Conservation (phyloP, 2,113 vertebrate genomes). For the Herpetotheres cachinnans region DNA sequence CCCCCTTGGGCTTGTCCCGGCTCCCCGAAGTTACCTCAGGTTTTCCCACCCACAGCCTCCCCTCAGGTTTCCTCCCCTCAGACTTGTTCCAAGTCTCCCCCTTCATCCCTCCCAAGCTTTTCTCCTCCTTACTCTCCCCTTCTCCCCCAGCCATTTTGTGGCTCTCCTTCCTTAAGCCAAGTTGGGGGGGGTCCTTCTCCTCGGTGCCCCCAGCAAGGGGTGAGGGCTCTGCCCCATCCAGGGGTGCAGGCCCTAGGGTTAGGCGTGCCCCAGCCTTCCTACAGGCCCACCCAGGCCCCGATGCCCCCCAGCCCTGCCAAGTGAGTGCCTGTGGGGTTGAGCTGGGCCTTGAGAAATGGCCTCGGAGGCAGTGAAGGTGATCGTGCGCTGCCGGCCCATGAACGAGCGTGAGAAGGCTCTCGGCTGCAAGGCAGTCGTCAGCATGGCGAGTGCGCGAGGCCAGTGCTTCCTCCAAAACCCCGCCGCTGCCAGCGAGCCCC, state of each 20-base stretch:
- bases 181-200: neutral
- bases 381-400: slow-evolving; percentile 83
- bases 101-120: neutral
- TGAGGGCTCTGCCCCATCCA: rapidly evolving
- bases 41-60: neutral
- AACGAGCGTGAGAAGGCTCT: slow-evolving; percentile 78
- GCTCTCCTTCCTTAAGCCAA: neutral
- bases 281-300: neutral
- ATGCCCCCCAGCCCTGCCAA: rapidly evolving
- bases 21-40: neutral
- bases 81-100: neutral
- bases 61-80: no score
- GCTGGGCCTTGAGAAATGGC: slow-evolving; percentile 59
- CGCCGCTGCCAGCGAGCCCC: slow-evolving; percentile 65
- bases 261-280: neutral
- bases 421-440: slow-evolving; percentile 72
- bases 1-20: neutral
- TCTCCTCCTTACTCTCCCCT: neutral
- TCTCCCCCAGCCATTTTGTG: neutral
- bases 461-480: slow-evolving; percentile 85
- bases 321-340: rapidly evolving
- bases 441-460: slow-evolving; percentile 72
- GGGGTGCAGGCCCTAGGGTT: neutral
- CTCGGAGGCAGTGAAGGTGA: slow-evolving; percentile 82
- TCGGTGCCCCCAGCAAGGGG: no score